Conservation (phyloP, 1,140 invertebrate species). For the Drosophila trapezifrons region DNA sequence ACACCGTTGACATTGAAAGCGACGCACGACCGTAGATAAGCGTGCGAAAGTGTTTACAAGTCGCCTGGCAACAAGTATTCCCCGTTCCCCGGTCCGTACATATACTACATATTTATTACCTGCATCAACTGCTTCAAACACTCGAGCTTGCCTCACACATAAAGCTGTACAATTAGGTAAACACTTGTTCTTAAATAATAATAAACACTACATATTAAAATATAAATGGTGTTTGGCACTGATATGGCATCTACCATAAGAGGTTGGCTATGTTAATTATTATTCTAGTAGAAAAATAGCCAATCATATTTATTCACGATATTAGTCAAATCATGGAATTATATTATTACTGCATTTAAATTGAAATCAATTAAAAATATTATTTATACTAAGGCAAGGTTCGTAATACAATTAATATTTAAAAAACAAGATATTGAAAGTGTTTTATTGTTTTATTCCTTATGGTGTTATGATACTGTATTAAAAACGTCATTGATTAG, state of each 20-base stretch:
- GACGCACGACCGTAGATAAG: constrained; percentile 50
- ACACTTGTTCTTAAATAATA: background rate
- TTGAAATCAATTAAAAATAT: too few species aligned
- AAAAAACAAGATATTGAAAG: too few species aligned
- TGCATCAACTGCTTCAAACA: constrained; percentile 12
- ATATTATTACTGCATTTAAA: too few species aligned
- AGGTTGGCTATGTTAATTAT: too few species aligned
- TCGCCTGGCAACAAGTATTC: constrained; percentile 64
- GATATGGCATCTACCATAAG: background rate
- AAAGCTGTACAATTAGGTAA: background rate
- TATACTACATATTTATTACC: background rate
- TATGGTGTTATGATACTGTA: too few species aligned
- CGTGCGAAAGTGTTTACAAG: constrained; percentile 37
- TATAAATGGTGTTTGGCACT: background rate
- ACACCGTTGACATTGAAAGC: constrained; percentile 78
- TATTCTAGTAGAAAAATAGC: too few species aligned
- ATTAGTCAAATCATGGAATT: too few species aligned
- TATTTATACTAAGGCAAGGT: too few species aligned
- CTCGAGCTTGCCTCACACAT: constrained; percentile 8
- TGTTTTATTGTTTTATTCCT: too few species aligned
- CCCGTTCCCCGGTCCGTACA: background rate
- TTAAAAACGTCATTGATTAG: too few species aligned
- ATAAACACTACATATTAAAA: background rate
- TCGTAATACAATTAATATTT: too few species aligned
- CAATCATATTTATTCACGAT: too few species aligned